These are phyloP conservation scores for Paramormyrops hopkinsi DNA, from an alignment of 2,797 vertebrate genomes.

Conservation along the genomic window DNA sequence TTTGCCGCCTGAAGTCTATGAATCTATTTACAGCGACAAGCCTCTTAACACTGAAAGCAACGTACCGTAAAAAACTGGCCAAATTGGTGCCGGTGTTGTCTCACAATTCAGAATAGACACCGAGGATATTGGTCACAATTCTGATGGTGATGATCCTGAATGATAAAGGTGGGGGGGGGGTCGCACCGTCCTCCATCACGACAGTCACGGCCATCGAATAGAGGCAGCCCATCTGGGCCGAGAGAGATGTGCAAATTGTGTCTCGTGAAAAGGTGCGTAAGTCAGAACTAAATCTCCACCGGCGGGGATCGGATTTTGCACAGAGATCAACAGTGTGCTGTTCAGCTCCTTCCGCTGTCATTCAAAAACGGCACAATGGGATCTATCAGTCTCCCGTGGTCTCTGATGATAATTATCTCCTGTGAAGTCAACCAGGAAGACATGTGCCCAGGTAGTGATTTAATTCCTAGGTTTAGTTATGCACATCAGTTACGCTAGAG, in stretches of 20 bases:
- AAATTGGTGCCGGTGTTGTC: not conserved
- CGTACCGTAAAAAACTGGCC: not conserved
- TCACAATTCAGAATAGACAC: not conserved
- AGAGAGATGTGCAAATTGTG: not conserved
- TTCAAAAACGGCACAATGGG: not conserved
- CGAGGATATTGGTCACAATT: not conserved
- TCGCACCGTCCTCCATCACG: not conserved
- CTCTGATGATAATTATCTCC: conserved; percentile 10
- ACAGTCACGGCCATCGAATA: not conserved
- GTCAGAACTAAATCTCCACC: not conserved
- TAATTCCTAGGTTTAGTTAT: not conserved
- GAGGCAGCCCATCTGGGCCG: not conserved
- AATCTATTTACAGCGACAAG: not conserved
- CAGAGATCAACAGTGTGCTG: not conserved
- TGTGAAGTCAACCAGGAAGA: not conserved
- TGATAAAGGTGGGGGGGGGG: not conserved
- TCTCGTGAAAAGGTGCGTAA: not conserved
- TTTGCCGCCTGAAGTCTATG: not conserved
- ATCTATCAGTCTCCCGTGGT: not conserved
- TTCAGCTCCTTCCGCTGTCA: not conserved
- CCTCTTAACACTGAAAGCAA: not conserved
- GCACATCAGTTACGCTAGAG: not conserved
- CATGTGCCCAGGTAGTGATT: not conserved
- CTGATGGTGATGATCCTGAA: not conserved
- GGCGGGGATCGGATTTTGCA: not conserved